Percentiles rank a stretch among this genome's conserved stretches.
Conservation (phyloP, 1,140 invertebrate genomes). For the Zaprionus davidi region DNA sequence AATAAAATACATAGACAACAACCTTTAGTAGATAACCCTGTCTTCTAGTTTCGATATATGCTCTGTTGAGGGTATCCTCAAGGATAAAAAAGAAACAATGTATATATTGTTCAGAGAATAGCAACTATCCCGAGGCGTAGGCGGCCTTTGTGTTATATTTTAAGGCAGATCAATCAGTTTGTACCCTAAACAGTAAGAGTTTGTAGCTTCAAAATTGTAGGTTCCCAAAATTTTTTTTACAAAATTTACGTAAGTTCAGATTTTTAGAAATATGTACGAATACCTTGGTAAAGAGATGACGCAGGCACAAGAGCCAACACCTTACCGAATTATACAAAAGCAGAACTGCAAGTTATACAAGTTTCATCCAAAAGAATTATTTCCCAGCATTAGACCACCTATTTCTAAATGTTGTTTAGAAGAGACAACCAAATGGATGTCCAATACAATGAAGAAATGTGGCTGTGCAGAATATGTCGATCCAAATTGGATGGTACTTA, state of each 20-base stretch:
- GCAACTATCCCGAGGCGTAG: neutral
- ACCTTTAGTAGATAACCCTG: too few relatives aligned
- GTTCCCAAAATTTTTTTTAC: neutral
- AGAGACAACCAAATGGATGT: slow-evolving; percentile 9
- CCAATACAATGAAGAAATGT: slow-evolving; percentile 25
- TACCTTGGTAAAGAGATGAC: neutral
- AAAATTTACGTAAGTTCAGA: neutral
- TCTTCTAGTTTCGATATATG: too few relatives aligned
- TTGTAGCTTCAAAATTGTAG: neutral
- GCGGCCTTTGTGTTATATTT: neutral
- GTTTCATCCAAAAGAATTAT: neutral
- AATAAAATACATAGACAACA: too few relatives aligned
- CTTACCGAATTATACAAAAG: neutral
- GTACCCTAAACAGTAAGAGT: neutral
- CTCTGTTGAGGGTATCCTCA: too few relatives aligned
- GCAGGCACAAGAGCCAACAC: neutral
- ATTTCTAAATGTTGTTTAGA: slow-evolving; percentile 24
- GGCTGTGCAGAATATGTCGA: slow-evolving; percentile 21
- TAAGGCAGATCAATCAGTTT: neutral
- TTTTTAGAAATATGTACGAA: neutral
- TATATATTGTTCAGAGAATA: too few relatives aligned
- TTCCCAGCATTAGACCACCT: slow-evolving; percentile 33
- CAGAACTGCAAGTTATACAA: neutral
- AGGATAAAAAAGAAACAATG: too few relatives aligned
- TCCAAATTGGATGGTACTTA: neutral